Base-by-base conservation (phyloP, 1,140 invertebrate species). In the Sinella curviseta region DNA sequence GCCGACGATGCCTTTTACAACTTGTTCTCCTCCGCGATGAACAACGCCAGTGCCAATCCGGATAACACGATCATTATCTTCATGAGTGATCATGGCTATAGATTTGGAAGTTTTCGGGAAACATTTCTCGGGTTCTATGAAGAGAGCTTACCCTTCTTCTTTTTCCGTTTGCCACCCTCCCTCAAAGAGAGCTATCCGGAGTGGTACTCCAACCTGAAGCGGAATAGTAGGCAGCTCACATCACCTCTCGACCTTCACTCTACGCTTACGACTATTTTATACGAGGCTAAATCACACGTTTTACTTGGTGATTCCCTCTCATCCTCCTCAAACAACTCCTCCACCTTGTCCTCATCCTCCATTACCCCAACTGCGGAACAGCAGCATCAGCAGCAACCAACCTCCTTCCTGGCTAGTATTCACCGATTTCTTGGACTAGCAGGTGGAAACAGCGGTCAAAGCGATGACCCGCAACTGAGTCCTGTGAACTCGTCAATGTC, bases 111-210 rank as follows among this genome's bases (percentile, higher is more conserved):
- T 16, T 81, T 84, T 76, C 74, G 84, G 14, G 79, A 83, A 77
- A 84, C 83, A 1, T 81, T 82, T 48, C 20, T 84, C 12, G 84
- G 84, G n/a, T 84, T 78, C 67, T 82, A 83, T 55, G 84, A 84
- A 74, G 83, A 84, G 36, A 82, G 82, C 48, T 74, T 84, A 12
- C 84, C 84, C 16, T 84, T 84, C 74, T 80, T 84, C 74, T 84
- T 80, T 54, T 54, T 84, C 33, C 78, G 84, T 33, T 17, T 83
- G 16, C 84, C 84, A 16, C 70, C 70, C 3, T 4, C 4, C 14
- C 39, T 82, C 12, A 76, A 78, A 20, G 39, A 54, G 4, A 24
- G 26, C 30, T 31, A 77, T 75, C 79, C 82, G 0, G 57, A 78
- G 4, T 80, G 81, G 80, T 73, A 75, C 20, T 34, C 74, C 3